Percentiles rank a stretch among this genome's conserved stretches.
These are phyloP conservation scores for Micromys minutus DNA, from an alignment of 2,113 vertebrate species.

Conservation along the genomic window DNA sequence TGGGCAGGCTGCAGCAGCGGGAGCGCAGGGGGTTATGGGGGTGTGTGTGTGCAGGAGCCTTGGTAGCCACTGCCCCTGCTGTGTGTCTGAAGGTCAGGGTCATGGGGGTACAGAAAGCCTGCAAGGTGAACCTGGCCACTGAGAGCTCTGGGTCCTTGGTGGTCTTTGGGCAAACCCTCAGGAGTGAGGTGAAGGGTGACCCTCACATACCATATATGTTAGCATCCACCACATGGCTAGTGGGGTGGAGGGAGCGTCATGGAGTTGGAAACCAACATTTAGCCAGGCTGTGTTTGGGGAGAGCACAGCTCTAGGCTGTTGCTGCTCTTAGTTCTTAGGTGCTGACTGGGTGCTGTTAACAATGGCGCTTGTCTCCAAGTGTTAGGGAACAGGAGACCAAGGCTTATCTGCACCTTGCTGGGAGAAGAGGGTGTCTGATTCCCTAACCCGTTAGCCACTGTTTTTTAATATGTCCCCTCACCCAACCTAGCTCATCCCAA, in stretches of 20 bases:
- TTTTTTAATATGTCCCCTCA: background rate
- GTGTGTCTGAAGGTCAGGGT: background rate
- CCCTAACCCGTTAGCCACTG: background rate
- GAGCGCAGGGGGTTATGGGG: background rate
- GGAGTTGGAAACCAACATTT: rapidly evolving
- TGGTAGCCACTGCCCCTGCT: background rate
- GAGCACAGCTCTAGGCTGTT: background rate
- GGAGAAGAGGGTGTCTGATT: background rate
- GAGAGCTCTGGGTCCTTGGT: background rate
- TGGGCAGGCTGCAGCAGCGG: background rate
- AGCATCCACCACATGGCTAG: background rate
- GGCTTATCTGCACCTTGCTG: background rate
- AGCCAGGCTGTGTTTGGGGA: rapidly evolving
- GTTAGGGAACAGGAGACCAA: background rate
- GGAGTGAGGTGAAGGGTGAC: background rate
- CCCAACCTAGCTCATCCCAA: rapidly evolving
- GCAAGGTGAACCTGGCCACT: rapidly evolving
- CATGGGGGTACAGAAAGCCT: background rate
- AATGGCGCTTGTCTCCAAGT: rapidly evolving
- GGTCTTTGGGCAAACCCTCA: background rate
- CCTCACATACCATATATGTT: background rate
- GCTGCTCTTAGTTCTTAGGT: background rate
- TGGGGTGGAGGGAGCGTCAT: background rate
- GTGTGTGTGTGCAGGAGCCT: too few species aligned
- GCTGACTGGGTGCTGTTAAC: rapidly evolving